Conservation (phyloP, 2,888 invertebrate species). For the Megalurothrips usitatus region DNA sequence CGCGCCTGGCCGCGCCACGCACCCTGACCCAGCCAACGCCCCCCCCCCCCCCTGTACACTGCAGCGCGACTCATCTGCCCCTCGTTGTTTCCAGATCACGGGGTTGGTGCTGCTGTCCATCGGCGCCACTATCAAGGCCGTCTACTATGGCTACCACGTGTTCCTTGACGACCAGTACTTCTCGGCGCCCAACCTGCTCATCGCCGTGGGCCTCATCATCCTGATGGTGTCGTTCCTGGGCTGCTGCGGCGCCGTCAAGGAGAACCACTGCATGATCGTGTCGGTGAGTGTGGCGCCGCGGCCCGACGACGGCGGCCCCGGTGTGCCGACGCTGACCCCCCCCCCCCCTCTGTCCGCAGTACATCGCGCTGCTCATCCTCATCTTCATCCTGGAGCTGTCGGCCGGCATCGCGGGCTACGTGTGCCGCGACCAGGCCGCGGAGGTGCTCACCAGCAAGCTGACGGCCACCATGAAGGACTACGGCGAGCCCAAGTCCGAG, state of each 20-base stretch:
- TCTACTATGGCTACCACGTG: conserved; percentile 61
- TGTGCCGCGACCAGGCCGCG: conserved; percentile 54
- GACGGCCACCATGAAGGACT: conserved; percentile 49
- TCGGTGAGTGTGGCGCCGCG: background rate
- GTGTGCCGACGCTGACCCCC: background rate
- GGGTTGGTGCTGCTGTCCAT: conserved; percentile 72
- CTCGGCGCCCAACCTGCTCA: conserved; percentile 63
- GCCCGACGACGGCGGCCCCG: background rate
- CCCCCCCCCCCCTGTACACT: background rate
- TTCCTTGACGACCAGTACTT: conserved; percentile 66
- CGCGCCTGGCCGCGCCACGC: background rate
- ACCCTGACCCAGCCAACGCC: background rate
- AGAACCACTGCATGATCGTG: conserved; percentile 18
- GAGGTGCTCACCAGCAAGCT: conserved; percentile 54
- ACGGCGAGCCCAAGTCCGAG: conserved; percentile 44
- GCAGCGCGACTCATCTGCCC: conserved; percentile 34
- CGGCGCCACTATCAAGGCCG: conserved; percentile 64
- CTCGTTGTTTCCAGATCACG: conserved; percentile 59
- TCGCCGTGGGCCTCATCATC: conserved; percentile 39
- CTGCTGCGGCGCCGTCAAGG: conserved; percentile 9
- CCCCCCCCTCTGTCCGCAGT: conserved; percentile 47
- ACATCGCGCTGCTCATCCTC: conserved; percentile 60
- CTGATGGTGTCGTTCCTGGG: conserved; percentile 13
- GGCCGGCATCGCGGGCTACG: conserved; percentile 70
- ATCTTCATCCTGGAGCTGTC: conserved; percentile 72